Percentiles rank a stretch among this genome's conserved stretches.
Evolutionary conservation across 2,797 vertebrate species (phyloP).

Genomic region (Phrynocephalus forsythii): DNA sequence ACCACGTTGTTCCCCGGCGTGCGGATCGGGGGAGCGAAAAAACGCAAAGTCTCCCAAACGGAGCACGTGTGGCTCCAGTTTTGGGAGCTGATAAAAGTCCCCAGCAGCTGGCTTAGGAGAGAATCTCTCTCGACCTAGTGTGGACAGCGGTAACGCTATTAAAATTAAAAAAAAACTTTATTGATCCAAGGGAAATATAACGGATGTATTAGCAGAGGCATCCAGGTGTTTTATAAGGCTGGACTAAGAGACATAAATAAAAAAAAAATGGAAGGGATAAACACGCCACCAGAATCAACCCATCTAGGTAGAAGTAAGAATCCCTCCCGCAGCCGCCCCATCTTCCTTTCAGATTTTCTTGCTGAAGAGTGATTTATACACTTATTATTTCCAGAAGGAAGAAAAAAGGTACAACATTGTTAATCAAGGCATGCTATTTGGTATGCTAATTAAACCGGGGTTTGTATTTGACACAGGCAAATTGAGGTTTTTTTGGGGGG

Average conservation of each 20-base stretch:
- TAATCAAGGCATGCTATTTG: conserved; percentile 60
- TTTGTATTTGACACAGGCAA: conserved; percentile 63
- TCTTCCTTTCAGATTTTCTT: conserved; percentile 43
- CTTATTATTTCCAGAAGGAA: conserved; percentile 65
- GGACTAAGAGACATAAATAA: conserved; percentile 62
- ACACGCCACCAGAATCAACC: conserved; percentile 53
- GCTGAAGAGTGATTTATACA: conserved; percentile 62
- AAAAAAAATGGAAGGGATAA: conserved; percentile 58
- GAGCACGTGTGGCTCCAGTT: background rate
- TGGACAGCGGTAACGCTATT: conserved; percentile 42
- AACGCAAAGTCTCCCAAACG: background rate
- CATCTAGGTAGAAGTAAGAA: conserved; percentile 45
- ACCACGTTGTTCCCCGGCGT: background rate
- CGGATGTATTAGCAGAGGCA: conserved; percentile 67
- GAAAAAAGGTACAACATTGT: conserved; percentile 59
- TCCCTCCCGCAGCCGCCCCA: background rate
- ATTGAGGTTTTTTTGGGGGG: conserved; percentile 46
- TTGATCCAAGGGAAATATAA: conserved; percentile 71
- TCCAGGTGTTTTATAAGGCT: conserved; percentile 67
- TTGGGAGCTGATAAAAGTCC: background rate
- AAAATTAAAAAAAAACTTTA: conserved; percentile 68
- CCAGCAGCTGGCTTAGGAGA: conserved; percentile 38
- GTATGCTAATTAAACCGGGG: conserved; percentile 69
- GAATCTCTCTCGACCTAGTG: conserved; percentile 51
- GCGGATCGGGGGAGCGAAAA: background rate